Evolutionary conservation across 2,888 invertebrate genomes (phyloP).

Genomic region (Leptinotarsa haldemani): DNA sequence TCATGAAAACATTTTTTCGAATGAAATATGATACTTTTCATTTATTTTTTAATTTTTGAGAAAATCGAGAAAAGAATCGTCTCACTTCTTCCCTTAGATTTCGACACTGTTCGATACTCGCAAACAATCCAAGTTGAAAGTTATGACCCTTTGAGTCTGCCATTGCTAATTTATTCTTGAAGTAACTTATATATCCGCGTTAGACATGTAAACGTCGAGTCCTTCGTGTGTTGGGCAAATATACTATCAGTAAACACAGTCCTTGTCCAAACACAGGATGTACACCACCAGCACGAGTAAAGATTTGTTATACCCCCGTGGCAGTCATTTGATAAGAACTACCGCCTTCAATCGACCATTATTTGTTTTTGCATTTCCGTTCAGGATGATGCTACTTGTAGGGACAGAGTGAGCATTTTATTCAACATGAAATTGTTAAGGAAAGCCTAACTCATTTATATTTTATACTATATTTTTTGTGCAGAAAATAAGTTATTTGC

Average conservation of each 20-base stretch:
- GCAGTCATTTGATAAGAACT: constrained; percentile 37
- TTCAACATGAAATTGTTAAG: background rate
- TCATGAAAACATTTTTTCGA: too few species aligned
- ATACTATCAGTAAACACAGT: constrained; percentile 60
- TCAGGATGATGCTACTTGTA: background rate
- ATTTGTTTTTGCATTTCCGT: constrained; percentile 19
- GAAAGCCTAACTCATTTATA: too few species aligned
- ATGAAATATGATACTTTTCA: too few species aligned
- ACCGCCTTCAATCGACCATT: constrained; percentile 25
- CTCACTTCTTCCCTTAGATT: background rate
- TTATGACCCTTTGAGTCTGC: constrained; percentile 56
- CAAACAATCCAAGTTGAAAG: constrained; percentile 45
- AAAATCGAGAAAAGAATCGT: too few species aligned
- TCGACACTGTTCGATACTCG: background rate
- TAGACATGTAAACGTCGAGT: constrained; percentile 54
- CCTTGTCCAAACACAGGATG: constrained; percentile 61
- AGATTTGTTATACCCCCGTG: constrained; percentile 56
- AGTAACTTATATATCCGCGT: constrained; percentile 48
- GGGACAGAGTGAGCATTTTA: background rate
- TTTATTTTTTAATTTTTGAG: too few species aligned
- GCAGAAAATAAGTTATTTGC: too few species aligned
- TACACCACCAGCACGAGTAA: constrained; percentile 47
- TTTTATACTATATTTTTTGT: too few species aligned
- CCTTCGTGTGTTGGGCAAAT: constrained; percentile 60
- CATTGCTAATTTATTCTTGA: constrained; percentile 58